Percentiles rank a stretch among this genome's conserved stretches.
Evolutionary conservation across 2,113 vertebrate genomes (phyloP).

Genomic region (Chionodraco myersi): DNA sequence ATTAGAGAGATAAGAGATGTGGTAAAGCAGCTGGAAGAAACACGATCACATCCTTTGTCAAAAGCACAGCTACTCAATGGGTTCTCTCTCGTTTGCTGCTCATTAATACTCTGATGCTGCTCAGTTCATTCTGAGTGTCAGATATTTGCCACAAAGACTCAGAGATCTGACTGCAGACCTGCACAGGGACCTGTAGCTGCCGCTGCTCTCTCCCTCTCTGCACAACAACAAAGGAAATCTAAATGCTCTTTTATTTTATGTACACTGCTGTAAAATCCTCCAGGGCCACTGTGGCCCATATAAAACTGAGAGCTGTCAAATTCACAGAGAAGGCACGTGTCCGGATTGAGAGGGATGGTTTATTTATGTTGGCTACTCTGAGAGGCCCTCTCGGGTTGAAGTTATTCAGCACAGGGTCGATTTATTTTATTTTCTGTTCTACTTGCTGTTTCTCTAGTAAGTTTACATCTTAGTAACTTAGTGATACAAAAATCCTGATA

Average conservation of each 20-base stretch:
- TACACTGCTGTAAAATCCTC: slow-evolving; percentile 73
- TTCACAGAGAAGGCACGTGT: slow-evolving; percentile 46
- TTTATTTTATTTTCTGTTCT: background rate
- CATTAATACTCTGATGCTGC: slow-evolving; percentile 2
- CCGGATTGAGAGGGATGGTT: slow-evolving; percentile 61
- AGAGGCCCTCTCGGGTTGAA: slow-evolving; percentile 47
- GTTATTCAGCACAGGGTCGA: slow-evolving; percentile 27
- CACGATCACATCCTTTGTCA: background rate
- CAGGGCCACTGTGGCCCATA: slow-evolving; percentile 69
- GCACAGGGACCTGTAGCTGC: slow-evolving; percentile 62
- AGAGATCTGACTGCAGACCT: slow-evolving; percentile 38
- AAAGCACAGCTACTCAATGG: background rate
- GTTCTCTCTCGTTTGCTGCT: background rate
- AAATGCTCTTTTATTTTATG: slow-evolving; percentile 80
- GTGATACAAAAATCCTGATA: background rate
- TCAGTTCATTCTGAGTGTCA: slow-evolving; percentile 15
- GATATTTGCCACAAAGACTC: slow-evolving; percentile 21
- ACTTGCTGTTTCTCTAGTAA: background rate
- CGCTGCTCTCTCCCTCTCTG: slow-evolving; percentile 50
- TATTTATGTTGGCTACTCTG: slow-evolving; percentile 65
- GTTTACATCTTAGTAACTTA: background rate
- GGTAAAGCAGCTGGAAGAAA: background rate
- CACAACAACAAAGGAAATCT: slow-evolving; percentile 76
- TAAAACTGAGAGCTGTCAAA: slow-evolving; percentile 74
- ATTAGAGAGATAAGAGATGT: background rate